A percentile compares a stretch with the other conserved stretches of the same genome.
These are phyloP conservation scores for Beroe forskalii DNA, from an alignment of 37 sponge, comb jelly and placozoan genomes.

Conservation along the genomic window DNA sequence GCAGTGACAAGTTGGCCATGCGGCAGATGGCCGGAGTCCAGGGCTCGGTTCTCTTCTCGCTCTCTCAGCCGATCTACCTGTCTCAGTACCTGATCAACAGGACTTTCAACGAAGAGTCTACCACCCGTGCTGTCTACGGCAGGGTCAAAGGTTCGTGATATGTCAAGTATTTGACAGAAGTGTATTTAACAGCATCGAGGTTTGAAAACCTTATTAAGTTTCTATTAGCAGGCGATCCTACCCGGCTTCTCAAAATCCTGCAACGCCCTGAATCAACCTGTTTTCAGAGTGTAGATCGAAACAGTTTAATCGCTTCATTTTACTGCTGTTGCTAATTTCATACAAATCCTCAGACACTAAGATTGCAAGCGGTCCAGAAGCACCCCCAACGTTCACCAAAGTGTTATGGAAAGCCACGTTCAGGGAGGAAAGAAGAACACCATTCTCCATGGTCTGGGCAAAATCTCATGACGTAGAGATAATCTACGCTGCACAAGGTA, in stretches of 20 bases:
- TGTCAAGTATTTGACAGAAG: too few species aligned
- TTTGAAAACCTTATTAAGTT: too few species aligned
- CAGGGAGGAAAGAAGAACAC: neutral
- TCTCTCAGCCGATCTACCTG: constrained; percentile 23
- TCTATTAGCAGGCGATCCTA: too few species aligned
- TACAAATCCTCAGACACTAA: neutral
- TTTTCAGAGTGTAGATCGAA: too few species aligned
- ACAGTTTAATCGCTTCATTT: too few species aligned
- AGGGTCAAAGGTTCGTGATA: neutral
- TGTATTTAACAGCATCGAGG: too few species aligned
- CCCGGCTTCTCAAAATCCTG: too few species aligned
- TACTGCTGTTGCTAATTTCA: too few species aligned
- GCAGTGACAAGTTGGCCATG: constrained; percentile 34
- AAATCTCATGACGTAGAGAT: constrained; percentile 24
- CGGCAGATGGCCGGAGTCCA: constrained; percentile 15
- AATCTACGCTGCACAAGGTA: neutral
- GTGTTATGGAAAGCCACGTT: constrained; percentile 3
- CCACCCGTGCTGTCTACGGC: neutral
- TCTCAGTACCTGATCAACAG: constrained; percentile 42
- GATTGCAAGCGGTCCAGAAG: neutral
- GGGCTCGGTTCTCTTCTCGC: constrained; percentile 1
- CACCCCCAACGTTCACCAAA: neutral
- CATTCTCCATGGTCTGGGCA: constrained; percentile 24
- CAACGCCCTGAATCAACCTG: too few species aligned
- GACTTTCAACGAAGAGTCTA: constrained; percentile 12